Conservation (phyloP, 2,888 invertebrate species). For the Drosophila ustulata region DNA sequence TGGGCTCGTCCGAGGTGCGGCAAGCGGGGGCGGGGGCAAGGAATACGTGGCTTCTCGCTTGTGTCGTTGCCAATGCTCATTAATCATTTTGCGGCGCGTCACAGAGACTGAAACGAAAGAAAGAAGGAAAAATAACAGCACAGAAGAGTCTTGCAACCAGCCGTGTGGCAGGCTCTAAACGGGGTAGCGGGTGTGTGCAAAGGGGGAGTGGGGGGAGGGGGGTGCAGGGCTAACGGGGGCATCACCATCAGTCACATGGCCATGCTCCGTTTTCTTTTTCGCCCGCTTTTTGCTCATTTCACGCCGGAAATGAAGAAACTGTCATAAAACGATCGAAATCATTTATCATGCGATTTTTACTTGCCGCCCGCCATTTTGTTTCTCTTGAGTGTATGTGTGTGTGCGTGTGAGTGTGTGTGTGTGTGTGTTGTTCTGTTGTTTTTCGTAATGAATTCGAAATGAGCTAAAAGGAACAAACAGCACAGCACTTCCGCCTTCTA, state of each 20-base stretch:
- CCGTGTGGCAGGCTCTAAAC: slow-evolving; percentile 2
- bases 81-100: slow-evolving; percentile 68
- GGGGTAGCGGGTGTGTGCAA: slow-evolving; percentile 3
- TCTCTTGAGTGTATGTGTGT: not conserved
- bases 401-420: slow-evolving; percentile 1
- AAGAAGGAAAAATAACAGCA: not conserved
- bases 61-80: slow-evolving; percentile 66
- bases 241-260: slow-evolving; percentile 55
- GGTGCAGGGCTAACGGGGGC: not conserved
- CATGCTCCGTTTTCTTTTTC: slow-evolving; percentile 48
- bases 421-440: slow-evolving; percentile 16
- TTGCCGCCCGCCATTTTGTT: slow-evolving; percentile 62
- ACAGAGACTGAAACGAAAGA: slow-evolving; percentile 27
- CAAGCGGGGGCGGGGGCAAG: not conserved
- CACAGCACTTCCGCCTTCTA: slow-evolving; percentile 40
- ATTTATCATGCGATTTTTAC: slow-evolving; percentile 82
- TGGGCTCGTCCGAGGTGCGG: slow-evolving; percentile 29
- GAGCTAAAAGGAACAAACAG: slow-evolving; percentile 31
- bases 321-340: slow-evolving; percentile 83
- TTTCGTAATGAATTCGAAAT: slow-evolving; percentile 56
- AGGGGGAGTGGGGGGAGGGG: no score
- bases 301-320: slow-evolving; percentile 84
- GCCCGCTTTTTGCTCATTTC: slow-evolving; percentile 67
- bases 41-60: slow-evolving; percentile 18
- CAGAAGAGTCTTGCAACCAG: slow-evolving; percentile 1